Evolutionary conservation across 1,140 invertebrate genomes (phyloP).

Genomic region (Drosophila dunni): DNA sequence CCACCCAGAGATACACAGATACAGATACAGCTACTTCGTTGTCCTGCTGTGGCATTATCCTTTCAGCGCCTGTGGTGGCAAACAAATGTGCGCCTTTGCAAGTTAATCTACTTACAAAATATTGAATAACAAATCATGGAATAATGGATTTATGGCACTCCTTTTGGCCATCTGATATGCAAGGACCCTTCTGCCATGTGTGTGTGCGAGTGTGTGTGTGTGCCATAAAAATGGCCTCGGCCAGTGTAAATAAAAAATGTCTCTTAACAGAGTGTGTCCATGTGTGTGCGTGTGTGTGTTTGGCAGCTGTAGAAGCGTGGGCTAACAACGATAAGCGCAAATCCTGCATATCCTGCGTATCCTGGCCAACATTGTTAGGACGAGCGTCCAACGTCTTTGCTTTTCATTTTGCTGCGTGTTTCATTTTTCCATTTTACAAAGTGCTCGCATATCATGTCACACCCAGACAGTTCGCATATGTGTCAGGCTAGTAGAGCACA

Average conservation of each 20-base stretch:
- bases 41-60: constrained; percentile 55
- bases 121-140: constrained; percentile 84
- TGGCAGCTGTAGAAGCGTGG: constrained; percentile 48
- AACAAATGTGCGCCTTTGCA: constrained; percentile 75
- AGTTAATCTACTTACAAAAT: constrained; percentile 84
- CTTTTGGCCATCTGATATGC: constrained; percentile 73
- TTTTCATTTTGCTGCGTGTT: constrained; percentile 58
- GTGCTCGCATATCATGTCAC: constrained; percentile 84
- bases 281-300: constrained; percentile 20
- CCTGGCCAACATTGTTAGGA: constrained; percentile 68
- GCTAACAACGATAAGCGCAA: constrained; percentile 66
- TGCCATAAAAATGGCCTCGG: constrained; percentile 30
- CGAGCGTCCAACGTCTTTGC: constrained; percentile 37
- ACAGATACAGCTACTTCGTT: constrained; percentile 15
- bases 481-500: constrained; percentile 67
- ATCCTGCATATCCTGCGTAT: constrained; percentile 77
- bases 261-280: constrained; percentile 48
- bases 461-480: constrained; percentile 79
- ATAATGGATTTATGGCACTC: constrained; percentile 83
- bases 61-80: constrained; percentile 56
- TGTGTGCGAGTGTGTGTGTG: background rate
- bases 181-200: constrained; percentile 52
- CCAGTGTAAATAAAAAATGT: constrained; percentile 72
- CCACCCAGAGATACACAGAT: constrained; percentile 26
- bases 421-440: constrained; percentile 81